Conservation (phyloP, 1,140 invertebrate genomes). For the Neotoxoptera formosana region DNA sequence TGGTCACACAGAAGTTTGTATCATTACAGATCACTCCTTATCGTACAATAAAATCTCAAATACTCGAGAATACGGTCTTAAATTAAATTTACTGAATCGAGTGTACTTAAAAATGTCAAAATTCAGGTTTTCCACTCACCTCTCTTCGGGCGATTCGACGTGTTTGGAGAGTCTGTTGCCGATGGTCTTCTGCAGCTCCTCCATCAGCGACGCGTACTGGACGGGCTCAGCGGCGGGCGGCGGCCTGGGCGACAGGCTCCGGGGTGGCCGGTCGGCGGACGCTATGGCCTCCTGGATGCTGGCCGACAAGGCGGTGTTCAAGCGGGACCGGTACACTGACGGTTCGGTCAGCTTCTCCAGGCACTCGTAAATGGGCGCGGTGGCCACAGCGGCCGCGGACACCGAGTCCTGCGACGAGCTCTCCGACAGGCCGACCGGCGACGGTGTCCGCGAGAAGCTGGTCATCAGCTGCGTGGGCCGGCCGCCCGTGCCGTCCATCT, state of each 20-base stretch:
- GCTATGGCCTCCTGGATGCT: constrained; percentile 20
- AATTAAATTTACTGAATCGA: too few species aligned
- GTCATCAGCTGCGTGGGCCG: constrained; percentile 64
- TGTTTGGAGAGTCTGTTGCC: constrained; percentile 54
- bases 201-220: constrained; percentile 66
- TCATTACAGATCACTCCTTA: too few species aligned
- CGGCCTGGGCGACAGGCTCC: constrained; percentile 63
- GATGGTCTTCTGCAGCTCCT: constrained; percentile 64
- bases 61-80: too few species aligned
- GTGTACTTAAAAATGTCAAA: too few species aligned
- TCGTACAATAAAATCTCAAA: too few species aligned
- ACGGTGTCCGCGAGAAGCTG: constrained; percentile 65
- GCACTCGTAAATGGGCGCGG: constrained; percentile 65
- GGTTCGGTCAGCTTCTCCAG: constrained; percentile 65
- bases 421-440: constrained; percentile 64
- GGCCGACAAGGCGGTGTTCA: constrained; percentile 63
- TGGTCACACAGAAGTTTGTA: too few species aligned
- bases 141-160: constrained; percentile 48
- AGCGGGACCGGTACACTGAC: constrained; percentile 63
- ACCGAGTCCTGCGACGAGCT: constrained; percentile 64
- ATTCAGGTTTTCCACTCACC: not conserved
- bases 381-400: constrained; percentile 57
- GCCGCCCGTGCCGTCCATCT: constrained; percentile 34
- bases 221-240: constrained; percentile 62
- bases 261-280: constrained; percentile 58